Evolutionary conservation across 1,140 invertebrate species (phyloP), one percentile per base, ranked within the genome.

Genomic region (Proales similis): DNA sequence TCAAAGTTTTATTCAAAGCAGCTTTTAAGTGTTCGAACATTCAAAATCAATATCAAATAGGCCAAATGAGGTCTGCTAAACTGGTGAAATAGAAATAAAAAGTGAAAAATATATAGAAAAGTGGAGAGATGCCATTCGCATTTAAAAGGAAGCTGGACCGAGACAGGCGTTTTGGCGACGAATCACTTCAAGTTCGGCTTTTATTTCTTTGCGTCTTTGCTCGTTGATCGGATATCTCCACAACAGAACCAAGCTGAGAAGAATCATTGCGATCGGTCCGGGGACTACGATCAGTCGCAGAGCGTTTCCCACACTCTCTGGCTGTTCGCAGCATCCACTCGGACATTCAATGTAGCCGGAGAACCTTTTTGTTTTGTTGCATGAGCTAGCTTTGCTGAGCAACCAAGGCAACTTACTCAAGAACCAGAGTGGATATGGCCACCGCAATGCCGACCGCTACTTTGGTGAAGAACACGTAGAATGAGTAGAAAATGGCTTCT

Each of bases 391-490:
- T n/a, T n/a, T n/a, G n/a, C n/a, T n/a, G n/a, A n/a, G n/a, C n/a
- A 47, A 19, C 12, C 3, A 47, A 33, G 4, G 19, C 19, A 43
- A 68, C 69, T 67, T 66, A 71, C 71, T 65, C 67, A 30, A 74
- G 62, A 5, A 68, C 72, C 6, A 71, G 3, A 46, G 70, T 68
- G 22, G 72, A 73, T 7, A 70, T 29, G 19, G 67, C 71, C 14
- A 74, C 48, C 4, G 67, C 69, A 7, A 74, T 29, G 2, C 72
- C 72, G n/a, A 65, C 49, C 9, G 72, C 65, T 22, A 73, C 62
- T 63, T 74, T 74, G 61, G 68, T 72, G 62, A 72, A 72, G 63
- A 74, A 74, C 1, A 74, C 72, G 53, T 72, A 74, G 47, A 72
- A 72, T 4, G 72, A 72, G 51, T 74, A 74, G 62, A 74, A 74